Conservation (phyloP, 1,140 invertebrate genomes). For the Plectus sambesii region DNA sequence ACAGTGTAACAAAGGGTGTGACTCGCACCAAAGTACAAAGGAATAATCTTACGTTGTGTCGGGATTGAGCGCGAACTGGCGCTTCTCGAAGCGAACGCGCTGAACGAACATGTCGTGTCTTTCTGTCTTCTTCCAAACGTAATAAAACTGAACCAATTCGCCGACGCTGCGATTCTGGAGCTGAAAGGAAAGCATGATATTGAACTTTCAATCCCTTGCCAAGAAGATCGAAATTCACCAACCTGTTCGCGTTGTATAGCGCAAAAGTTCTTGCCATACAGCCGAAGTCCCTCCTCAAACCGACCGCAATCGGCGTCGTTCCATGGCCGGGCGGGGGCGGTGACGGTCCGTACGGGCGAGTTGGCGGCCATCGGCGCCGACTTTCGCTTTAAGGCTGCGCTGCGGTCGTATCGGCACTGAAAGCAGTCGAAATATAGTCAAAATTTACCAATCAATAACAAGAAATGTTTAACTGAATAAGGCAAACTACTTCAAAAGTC, state of each 20-base stretch:
- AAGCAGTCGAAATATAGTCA: no score
- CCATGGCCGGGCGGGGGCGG: conserved; percentile 62
- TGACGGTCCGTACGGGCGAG: conserved; percentile 3
- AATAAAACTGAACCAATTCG: conserved; percentile 94
- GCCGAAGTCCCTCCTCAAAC: conserved; percentile 83
- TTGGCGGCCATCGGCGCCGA: conserved; percentile 7
- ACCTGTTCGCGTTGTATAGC: conserved; percentile 85
- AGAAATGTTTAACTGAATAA: no score
- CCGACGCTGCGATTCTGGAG: conserved; percentile 83
- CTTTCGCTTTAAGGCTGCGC: no score
- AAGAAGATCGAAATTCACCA: conserved; percentile 23
- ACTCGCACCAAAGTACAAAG: no score
- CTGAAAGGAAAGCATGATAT: conserved; percentile 46
- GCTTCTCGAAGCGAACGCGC: no score
- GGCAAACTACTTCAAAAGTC: conserved; percentile 9
- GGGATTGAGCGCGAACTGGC: no score
- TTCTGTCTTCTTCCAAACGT: conserved; percentile 97
- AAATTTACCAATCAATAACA: no score
- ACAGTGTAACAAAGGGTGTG: no score
- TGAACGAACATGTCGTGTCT: conserved; percentile 84
- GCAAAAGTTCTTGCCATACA: conserved; percentile 90
- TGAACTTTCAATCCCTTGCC: no score
- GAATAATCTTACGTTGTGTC: no score
- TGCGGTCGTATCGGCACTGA: no score
- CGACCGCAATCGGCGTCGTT: conserved; percentile 92